A percentile compares a stretch with the other conserved stretches of the same genome.
phyloP scores from a whole-genome alignment of 2,797 vertebrate genomes.

The Hippocampus kuda region DNA sequence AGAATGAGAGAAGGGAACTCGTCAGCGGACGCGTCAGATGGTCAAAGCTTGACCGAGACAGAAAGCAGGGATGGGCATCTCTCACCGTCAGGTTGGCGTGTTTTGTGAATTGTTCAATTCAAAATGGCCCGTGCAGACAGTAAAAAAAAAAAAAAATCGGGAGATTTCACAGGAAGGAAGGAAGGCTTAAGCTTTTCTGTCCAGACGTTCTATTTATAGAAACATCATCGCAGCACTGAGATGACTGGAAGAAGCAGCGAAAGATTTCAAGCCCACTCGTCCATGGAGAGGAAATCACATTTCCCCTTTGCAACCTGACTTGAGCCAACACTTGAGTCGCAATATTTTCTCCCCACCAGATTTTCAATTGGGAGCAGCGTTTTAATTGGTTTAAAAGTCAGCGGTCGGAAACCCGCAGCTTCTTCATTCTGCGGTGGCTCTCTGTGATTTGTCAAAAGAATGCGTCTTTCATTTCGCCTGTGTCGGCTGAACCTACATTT shows the following conservation, averaged over 20 bases:
- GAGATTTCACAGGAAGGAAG: slow-evolving; percentile 13
- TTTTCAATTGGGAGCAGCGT: background rate
- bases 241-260: slow-evolving; percentile 12
- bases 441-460: no score
- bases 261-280: background rate
- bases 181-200: slow-evolving; percentile 22
- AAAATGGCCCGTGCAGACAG: slow-evolving; percentile 9
- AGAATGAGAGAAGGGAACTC: slow-evolving; percentile 1
- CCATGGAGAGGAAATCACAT: background rate
- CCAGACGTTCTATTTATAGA: slow-evolving; percentile 42
- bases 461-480: no score
- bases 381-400: background rate
- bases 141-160: background rate
- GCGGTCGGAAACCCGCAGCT: background rate
- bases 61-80: background rate
- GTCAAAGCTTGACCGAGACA: background rate
- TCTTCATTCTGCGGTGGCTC: no score
- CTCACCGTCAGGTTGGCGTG: background rate
- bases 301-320: no score
- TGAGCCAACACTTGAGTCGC: background rate
- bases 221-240: slow-evolving; percentile 21
- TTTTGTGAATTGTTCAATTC: background rate
- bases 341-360: background rate
- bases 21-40: background rate
- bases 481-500: no score